A percentile compares a stretch with the other conserved stretches of the same genome.
Conservation (phyloP, 1,140 invertebrate genomes). For the Listronotus oregonensis region DNA sequence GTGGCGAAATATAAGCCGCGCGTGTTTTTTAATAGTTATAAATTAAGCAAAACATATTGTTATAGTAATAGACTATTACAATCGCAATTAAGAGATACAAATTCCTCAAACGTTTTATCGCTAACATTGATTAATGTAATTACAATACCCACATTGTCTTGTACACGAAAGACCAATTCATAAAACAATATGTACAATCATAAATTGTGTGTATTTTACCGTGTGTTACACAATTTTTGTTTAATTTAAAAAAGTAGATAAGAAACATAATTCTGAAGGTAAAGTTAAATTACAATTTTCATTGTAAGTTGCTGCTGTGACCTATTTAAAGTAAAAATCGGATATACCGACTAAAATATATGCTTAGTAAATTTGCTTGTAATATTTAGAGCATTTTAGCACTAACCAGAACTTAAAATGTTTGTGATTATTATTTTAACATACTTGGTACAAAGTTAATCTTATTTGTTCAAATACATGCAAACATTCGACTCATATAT, state of each 20-base stretch:
- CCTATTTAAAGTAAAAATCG: slow-evolving; percentile 8
- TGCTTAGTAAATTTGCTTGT: too few relatives aligned
- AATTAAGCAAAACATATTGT: too few relatives aligned
- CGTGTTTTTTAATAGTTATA: background rate
- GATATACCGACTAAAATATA: background rate
- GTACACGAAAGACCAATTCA: slow-evolving; percentile 5
- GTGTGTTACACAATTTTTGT: slow-evolving; percentile 13
- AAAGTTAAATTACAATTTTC: slow-evolving; percentile 8
- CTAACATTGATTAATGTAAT: background rate
- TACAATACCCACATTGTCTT: slow-evolving; percentile 2
- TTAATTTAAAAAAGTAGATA: slow-evolving; percentile 18
- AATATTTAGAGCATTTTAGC: too few relatives aligned
- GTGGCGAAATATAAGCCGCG: background rate
- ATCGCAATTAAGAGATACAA: background rate
- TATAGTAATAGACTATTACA: too few relatives aligned
- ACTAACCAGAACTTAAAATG: too few relatives aligned
- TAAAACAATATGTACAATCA: slow-evolving; percentile 9
- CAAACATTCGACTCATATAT: too few relatives aligned
- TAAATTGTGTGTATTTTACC: slow-evolving; percentile 10
- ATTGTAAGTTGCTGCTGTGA: slow-evolving; percentile 11
- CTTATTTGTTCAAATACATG: too few relatives aligned
- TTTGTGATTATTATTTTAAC: too few relatives aligned
- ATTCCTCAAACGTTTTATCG: background rate
- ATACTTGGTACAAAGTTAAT: too few relatives aligned
- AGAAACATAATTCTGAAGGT: slow-evolving; percentile 16